Evolutionary conservation across 2,888 invertebrate genomes (phyloP).

Genomic region (Stenotaenia linearis): DNA sequence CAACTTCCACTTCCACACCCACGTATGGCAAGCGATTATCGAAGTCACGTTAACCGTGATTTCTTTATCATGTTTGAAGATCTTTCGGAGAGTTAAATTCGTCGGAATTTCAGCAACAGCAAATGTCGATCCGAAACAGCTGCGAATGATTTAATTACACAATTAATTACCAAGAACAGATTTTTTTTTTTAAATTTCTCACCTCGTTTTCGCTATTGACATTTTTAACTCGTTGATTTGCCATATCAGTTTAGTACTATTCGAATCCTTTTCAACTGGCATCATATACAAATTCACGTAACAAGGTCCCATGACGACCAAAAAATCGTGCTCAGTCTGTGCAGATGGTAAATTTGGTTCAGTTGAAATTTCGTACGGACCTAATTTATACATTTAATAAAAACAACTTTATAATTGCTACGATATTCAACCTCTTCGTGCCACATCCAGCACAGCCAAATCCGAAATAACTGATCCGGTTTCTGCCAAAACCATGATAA

Average conservation of each 20-base stretch:
- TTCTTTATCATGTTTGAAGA: not conserved
- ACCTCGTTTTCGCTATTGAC: constrained; percentile 27
- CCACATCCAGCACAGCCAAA: constrained; percentile 15
- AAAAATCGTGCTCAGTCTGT: not conserved
- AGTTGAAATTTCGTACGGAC: not conserved
- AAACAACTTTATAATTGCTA: not conserved
- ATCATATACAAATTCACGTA: not conserved
- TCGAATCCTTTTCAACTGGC: not conserved
- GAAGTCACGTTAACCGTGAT: not conserved
- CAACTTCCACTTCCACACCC: constrained; percentile 32
- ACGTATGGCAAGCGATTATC: constrained; percentile 17
- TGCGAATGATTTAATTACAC: not conserved
- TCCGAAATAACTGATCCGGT: not conserved
- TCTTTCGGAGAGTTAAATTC: not conserved
- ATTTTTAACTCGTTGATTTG: not conserved
- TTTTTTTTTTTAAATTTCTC: not conserved
- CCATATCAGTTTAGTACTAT: not conserved
- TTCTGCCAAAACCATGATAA: not conserved
- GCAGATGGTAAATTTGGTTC: not conserved
- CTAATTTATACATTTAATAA: not conserved
- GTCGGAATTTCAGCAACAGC: constrained; percentile 26
- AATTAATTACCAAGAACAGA: not conserved
- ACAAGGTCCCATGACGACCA: not conserved
- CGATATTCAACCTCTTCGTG: not conserved
- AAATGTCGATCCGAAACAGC: constrained; percentile 26